Percentiles rank a stretch among this genome's conserved stretches.
Evolutionary conservation across 1,140 invertebrate genomes (phyloP).

Genomic region (Archivesica marissinica): DNA sequence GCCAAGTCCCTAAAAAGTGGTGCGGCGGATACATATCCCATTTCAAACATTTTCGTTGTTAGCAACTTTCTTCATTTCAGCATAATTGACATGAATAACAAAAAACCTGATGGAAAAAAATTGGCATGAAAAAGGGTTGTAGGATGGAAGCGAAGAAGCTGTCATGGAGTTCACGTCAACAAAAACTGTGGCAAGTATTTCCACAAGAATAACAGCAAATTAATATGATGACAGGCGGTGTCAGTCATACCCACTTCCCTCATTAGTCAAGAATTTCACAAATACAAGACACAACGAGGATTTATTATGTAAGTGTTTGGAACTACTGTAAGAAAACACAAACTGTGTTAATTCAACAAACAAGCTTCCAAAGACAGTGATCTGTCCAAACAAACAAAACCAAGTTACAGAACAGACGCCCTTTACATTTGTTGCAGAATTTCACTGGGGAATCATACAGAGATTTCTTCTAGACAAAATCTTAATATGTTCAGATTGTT

Average conservation of each 20-base stretch:
- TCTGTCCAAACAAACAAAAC: conserved; percentile 14
- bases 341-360: conserved; percentile 36
- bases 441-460: no score
- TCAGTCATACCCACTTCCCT: conserved; percentile 8
- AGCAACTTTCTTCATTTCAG: no score
- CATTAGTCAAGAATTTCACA: conserved; percentile 25
- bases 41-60: conserved; percentile 7
- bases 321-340: conserved; percentile 8
- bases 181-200: background rate
- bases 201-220: conserved; percentile 30
- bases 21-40: background rate
- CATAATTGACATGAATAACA: background rate
- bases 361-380: background rate
- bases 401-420: no score
- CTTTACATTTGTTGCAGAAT: no score
- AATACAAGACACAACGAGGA: conserved; percentile 5
- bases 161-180: background rate
- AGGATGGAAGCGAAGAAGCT: background rate
- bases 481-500: no score
- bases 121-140: background rate
- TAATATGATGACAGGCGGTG: conserved; percentile 20
- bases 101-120: background rate
- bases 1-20: background rate
- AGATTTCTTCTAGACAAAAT: no score
- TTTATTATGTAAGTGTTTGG: conserved; percentile 19